phyloP scores from a whole-genome alignment of 2,113 vertebrate species.

The Actinemys pallida region DNA sequence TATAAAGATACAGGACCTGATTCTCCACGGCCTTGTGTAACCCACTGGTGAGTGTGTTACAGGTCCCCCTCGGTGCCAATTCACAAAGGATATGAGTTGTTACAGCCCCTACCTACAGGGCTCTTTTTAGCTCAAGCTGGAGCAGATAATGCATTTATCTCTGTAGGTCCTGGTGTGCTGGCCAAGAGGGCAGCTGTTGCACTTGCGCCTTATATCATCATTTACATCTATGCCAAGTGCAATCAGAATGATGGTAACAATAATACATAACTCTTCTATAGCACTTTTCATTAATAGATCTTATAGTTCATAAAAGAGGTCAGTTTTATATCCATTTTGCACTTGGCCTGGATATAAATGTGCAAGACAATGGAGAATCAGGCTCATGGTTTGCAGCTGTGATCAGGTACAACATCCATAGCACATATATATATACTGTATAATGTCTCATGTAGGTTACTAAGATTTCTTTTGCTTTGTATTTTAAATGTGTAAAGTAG shows the following conservation, averaged over 20 bases:
- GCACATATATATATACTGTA: too few relatives aligned
- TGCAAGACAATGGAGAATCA: not conserved
- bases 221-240: not conserved
- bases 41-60: not conserved
- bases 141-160: not conserved
- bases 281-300: not conserved
- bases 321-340: not conserved
- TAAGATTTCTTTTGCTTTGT: not conserved
- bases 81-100: not conserved
- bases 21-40: not conserved
- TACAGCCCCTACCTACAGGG: not conserved
- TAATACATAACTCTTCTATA: not conserved
- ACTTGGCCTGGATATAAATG: not conserved
- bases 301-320: not conserved
- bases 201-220: not conserved
- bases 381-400: not conserved
- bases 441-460: too few relatives aligned
- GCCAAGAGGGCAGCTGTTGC: not conserved
- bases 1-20: not conserved
- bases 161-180: not conserved
- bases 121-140: not conserved
- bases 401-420: not conserved
- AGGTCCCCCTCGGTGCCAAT: not conserved
- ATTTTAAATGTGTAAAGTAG: not conserved
- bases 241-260: not conserved